Conservation (phyloP, 2,888 invertebrate genomes). For the Rhagium mordax region DNA sequence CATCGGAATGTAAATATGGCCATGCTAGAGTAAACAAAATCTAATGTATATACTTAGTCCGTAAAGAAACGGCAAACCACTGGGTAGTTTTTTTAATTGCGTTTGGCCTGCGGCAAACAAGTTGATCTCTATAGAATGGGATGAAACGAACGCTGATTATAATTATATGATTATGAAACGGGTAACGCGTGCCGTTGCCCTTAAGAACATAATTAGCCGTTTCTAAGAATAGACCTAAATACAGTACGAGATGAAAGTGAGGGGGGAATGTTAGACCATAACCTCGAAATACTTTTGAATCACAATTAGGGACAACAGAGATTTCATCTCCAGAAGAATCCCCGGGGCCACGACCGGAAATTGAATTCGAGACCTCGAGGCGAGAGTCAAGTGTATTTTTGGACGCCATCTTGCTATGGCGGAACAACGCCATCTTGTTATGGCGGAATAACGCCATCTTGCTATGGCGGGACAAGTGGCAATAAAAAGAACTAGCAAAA, state of each 20-base stretch:
- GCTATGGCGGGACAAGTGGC: no score
- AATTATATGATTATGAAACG: conserved; percentile 35
- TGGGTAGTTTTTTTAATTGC: conserved; percentile 30
- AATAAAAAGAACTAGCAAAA: no score
- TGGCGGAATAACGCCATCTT: no score
- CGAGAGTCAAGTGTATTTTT: no score
- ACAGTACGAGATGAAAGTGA: not conserved
- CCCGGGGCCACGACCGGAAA: no score
- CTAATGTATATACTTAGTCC: conserved; percentile 18
- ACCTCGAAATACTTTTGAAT: no score
- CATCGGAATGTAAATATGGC: conserved; percentile 20
- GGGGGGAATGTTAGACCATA: no score
- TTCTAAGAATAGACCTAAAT: not conserved
- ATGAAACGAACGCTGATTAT: conserved; percentile 41
- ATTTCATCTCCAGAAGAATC: no score
- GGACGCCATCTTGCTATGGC: no score
- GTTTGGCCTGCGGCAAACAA: conserved; percentile 10
- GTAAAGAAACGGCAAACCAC: conserved; percentile 10
- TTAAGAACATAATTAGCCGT: not conserved
- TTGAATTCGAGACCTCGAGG: no score
- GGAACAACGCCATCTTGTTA: no score
- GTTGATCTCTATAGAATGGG: not conserved
- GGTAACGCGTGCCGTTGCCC: not conserved
- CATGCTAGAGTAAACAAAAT: conserved; percentile 20
- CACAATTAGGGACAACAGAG: no score